These are phyloP conservation scores for Megalops atlanticus DNA, from an alignment of 2,113 vertebrate species.

Conservation along the genomic window DNA sequence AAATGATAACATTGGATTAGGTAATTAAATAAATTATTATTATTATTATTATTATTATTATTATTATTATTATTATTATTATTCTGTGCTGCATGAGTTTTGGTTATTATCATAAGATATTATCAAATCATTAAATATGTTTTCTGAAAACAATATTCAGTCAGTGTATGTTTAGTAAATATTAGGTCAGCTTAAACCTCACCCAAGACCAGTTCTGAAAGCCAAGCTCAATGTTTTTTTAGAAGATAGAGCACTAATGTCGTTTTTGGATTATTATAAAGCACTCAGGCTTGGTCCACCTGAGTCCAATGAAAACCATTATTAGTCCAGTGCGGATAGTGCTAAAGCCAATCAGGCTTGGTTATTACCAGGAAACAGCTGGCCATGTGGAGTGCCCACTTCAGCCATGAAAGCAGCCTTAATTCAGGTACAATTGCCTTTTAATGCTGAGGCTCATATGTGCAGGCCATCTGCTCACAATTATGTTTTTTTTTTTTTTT, in stretches of 20 bases:
- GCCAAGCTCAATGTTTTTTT: conserved; percentile 33
- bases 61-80: too few species aligned
- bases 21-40: too few species aligned
- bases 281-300: conserved; percentile 34
- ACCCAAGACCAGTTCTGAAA: too few species aligned
- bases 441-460: conserved; percentile 59
- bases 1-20: too few species aligned
- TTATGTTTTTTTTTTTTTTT: conserved; percentile 58
- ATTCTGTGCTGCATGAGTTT: too few species aligned
- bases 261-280: conserved; percentile 31
- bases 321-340: conserved; percentile 39
- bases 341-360: conserved; percentile 55
- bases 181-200: too few species aligned
- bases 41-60: too few species aligned
- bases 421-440: conserved; percentile 66
- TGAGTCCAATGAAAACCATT: conserved; percentile 30
- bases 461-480: conserved; percentile 69
- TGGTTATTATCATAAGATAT: too few species aligned
- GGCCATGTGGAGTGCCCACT: conserved; percentile 64
- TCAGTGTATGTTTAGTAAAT: too few species aligned
- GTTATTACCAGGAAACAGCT: conserved; percentile 59
- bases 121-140: too few species aligned
- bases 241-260: conserved; percentile 31
- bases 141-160: too few species aligned
- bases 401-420: conserved; percentile 61